These are phyloP conservation scores for Aptenodytes patagonicus DNA, from an alignment of 2,113 vertebrate genomes.

Conservation along the genomic window DNA sequence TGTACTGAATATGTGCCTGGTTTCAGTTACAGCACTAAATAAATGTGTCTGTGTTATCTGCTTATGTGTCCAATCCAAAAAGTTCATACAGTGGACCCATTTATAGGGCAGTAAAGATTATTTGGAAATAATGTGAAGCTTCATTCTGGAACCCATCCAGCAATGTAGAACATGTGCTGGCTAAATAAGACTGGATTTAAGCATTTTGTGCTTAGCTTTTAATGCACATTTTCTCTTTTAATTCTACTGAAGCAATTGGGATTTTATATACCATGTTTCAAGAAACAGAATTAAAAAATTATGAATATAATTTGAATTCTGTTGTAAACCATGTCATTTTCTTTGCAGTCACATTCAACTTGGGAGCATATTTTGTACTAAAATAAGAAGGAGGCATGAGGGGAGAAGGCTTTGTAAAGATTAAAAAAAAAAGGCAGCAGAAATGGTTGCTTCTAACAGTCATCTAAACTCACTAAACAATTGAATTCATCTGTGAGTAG, in stretches of 20 bases:
- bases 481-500: background rate
- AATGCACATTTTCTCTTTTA: background rate
- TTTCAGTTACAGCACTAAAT: background rate
- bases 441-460: background rate
- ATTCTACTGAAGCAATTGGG: background rate
- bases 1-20: background rate
- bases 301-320: background rate
- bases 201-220: background rate
- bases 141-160: background rate
- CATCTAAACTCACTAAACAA: background rate
- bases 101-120: background rate
- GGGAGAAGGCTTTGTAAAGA: constrained; percentile 27
- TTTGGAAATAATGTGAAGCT: background rate
- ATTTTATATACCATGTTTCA: background rate
- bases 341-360: background rate
- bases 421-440: background rate
- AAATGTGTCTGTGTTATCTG: background rate
- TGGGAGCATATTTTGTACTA: background rate
- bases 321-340: background rate
- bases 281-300: background rate
- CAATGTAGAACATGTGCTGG: background rate
- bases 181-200: background rate
- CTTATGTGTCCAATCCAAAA: background rate
- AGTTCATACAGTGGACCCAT: background rate
- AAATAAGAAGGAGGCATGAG: background rate